Evolutionary conservation across 2,113 vertebrate species (phyloP), one percentile per base, ranked within the genome.

Genomic region (Alligator sinensis): DNA sequence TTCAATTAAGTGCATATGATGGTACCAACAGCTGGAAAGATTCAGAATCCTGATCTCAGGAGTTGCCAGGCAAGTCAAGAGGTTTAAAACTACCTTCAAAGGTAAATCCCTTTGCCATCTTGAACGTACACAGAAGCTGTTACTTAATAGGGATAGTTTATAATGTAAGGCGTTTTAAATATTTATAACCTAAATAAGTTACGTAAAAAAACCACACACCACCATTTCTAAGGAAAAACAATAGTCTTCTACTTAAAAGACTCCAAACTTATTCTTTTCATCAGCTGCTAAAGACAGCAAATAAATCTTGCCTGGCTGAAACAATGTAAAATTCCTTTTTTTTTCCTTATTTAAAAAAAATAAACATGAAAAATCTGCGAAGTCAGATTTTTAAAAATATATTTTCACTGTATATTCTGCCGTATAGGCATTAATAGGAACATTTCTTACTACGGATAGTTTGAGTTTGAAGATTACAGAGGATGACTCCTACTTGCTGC

Each of bases 1-100:
- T 59, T 77, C 62, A 25, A 19, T 0, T 1, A 1, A 34, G 0
- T 1, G 9, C 77, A 55, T 38, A 7, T 21, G 28, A n/a, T 15
- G 57, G 28, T 57, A 81, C 3, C 0, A 1, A 0, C 4, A 64
- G 9, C n/a, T 11, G 5, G 24, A n/a, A 28, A 3, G 66, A 18
- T 74, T 77, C 17, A 57, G 8, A 93, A 91, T 30, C 28, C 9
- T 74, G 30, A 68, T 4, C 21, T 4, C 1, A 0, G 54, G 16
- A 30, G 21, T 57, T 30, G 47, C 59, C 24, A 61, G 38, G 5
- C 2, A 25, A 64, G 27, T 21, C 54, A 72, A 88, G 77, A 3
- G 1, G n/a, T 47, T 2, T 47, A 47, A 3, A 70, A 64, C 18
- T 5, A 5, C 9, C 30, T 21, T 16, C 27, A 18, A 9, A 55